Conservation (phyloP, 2,888 invertebrate species). For the Drosophila melanosoma region DNA sequence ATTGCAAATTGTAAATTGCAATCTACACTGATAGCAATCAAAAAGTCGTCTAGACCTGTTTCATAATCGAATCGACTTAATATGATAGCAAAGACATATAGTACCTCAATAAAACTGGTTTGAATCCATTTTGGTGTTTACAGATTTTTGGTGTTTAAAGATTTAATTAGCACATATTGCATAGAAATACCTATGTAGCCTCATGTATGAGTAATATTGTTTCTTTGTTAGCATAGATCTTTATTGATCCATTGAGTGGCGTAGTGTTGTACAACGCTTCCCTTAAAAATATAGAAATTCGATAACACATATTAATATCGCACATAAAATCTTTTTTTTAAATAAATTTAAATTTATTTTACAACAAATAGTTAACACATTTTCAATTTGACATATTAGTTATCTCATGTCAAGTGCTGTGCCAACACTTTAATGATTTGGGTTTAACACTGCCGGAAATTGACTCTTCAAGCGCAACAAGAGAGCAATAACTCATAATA, state of each 20-base stretch:
- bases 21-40: constrained; percentile 19
- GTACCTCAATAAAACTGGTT: constrained; percentile 15
- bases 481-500: constrained; percentile 18
- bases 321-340: not conserved
- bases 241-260: too few species aligned
- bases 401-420: constrained; percentile 23
- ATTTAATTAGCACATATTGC: constrained; percentile 27
- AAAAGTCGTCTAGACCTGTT: constrained; percentile 13
- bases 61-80: constrained; percentile 13
- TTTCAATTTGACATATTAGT: constrained; percentile 6
- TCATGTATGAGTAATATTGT: not conserved
- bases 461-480: constrained; percentile 31
- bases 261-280: too few species aligned
- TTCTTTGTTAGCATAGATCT: not conserved
- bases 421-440: constrained; percentile 23
- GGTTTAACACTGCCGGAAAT: constrained; percentile 39
- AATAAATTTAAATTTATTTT: not conserved
- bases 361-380: not conserved
- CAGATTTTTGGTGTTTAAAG: constrained; percentile 6
- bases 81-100: not conserved
- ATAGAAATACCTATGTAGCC: not conserved
- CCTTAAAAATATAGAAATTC: not conserved
- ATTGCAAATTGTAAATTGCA: not conserved
- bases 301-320: not conserved
- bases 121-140: constrained; percentile 12